Evolutionary conservation across 2,888 invertebrate species (phyloP).

Genomic region (Xestoiulus laeticollis): DNA sequence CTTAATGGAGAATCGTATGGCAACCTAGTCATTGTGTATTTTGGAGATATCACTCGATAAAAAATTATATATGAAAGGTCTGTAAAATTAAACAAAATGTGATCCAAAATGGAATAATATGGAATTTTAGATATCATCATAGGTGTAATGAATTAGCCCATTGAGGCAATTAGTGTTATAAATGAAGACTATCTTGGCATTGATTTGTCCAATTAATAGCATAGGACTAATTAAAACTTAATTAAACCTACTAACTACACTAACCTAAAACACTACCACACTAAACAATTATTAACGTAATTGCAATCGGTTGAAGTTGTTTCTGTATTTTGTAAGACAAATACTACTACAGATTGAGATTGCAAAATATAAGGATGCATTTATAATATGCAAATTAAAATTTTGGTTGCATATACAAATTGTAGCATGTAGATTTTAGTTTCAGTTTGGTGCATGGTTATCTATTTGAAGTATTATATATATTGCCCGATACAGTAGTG

Average conservation of each 20-base stretch:
- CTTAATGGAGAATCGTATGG: no score
- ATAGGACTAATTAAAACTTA: neutral
- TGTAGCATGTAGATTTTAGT: neutral
- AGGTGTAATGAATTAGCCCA: no score
- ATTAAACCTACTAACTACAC: neutral
- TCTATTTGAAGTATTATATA: neutral
- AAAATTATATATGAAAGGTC: no score
- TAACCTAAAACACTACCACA: neutral
- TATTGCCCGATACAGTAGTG: neutral
- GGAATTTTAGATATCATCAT: no score
- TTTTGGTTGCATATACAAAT: neutral
- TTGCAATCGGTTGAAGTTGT: neutral
- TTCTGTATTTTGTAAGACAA: neutral
- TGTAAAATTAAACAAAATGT: no score
- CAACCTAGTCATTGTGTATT: no score
- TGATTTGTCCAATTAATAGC: neutral
- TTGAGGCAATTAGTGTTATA: no score
- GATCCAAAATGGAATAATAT: no score
- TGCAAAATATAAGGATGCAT: neutral
- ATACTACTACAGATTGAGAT: neutral
- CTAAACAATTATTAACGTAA: neutral
- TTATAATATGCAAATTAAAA: neutral
- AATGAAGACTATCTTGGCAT: neutral
- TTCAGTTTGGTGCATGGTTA: neutral
- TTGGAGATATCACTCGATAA: no score